Evolutionary conservation across 2,888 invertebrate genomes (phyloP).

Genomic region (Pedicia rivosa): DNA sequence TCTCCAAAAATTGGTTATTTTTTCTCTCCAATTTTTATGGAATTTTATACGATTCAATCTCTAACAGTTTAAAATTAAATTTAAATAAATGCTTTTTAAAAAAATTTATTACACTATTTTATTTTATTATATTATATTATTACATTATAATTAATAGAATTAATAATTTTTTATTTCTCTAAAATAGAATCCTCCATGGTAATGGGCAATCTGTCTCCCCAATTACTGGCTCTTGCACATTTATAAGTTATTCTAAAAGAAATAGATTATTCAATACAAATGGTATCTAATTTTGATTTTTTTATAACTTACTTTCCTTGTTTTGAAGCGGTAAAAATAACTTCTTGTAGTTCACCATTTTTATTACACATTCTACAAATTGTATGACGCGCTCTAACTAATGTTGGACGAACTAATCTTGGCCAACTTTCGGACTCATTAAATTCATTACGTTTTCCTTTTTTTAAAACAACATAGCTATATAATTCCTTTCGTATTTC

Average conservation of each 20-base stretch:
- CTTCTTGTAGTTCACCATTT: constrained; percentile 54
- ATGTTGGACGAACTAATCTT: constrained; percentile 54
- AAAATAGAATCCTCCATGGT: too few relatives aligned
- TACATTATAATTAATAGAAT: constrained; percentile 21
- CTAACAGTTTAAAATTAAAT: too few relatives aligned
- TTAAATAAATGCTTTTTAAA: neutral
- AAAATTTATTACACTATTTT: neutral
- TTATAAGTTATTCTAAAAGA: constrained; percentile 44
- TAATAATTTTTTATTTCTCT: too few relatives aligned
- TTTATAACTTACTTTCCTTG: constrained; percentile 47
- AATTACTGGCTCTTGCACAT: constrained; percentile 54
- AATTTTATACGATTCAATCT: too few relatives aligned
- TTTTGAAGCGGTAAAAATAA: constrained; percentile 58
- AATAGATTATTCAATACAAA: constrained; percentile 2
- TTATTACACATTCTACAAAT: constrained; percentile 65
- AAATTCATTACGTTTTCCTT: constrained; percentile 40
- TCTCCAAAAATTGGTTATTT: too few relatives aligned
- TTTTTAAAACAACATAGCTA: constrained; percentile 68
- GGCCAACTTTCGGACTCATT: constrained; percentile 48
- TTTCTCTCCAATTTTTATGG: too few relatives aligned
- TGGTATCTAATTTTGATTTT: constrained; percentile 2
- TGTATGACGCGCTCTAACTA: constrained; percentile 51
- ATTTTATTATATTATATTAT: neutral
- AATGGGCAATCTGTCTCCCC: constrained; percentile 69
- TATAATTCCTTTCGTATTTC: constrained; percentile 39